Percentiles rank a stretch among this genome's conserved stretches.
Evolutionary conservation across 2,888 invertebrate genomes (phyloP).

Genomic region (Cephus runcator): DNA sequence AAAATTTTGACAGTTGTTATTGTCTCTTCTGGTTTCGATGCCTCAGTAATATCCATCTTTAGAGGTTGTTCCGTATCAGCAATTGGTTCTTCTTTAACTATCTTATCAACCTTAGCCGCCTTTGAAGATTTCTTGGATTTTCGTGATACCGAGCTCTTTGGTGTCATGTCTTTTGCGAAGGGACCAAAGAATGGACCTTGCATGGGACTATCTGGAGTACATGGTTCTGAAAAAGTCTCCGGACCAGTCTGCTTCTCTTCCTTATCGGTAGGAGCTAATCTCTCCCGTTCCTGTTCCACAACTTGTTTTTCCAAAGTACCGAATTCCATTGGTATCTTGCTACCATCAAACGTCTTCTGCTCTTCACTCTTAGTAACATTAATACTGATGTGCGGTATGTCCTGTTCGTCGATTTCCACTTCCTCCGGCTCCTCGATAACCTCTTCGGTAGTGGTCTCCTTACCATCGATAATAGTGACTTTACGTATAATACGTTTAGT

Average conservation of each 20-base stretch:
- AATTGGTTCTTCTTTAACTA: background rate
- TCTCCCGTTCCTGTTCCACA: background rate
- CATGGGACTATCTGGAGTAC: conserved; percentile 29
- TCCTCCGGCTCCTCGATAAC: conserved; percentile 86
- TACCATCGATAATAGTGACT: conserved; percentile 83
- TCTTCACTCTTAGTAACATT: conserved; percentile 72
- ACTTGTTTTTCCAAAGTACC: background rate
- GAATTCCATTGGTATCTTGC: conserved; percentile 6
- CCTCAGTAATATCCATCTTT: background rate
- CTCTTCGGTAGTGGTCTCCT: conserved; percentile 86
- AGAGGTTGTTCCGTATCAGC: conserved; percentile 1
- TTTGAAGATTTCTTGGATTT: conserved; percentile 9
- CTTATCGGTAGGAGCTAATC: background rate
- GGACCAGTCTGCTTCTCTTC: background rate
- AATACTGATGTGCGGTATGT: conserved; percentile 77
- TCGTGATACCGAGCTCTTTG: conserved; percentile 10
- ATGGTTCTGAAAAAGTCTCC: conserved; percentile 7
- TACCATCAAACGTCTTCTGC: conserved; percentile 60
- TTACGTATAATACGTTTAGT: conserved; percentile 80
- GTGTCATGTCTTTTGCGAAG: conserved; percentile 43
- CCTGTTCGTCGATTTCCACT: conserved; percentile 77
- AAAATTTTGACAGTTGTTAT: background rate
- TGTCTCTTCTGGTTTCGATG: background rate
- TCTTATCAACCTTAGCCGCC: background rate
- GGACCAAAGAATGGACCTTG: conserved; percentile 52